Base-by-base conservation (phyloP, 2,888 invertebrate genomes). In the Tachystola acroxantha region DNA sequence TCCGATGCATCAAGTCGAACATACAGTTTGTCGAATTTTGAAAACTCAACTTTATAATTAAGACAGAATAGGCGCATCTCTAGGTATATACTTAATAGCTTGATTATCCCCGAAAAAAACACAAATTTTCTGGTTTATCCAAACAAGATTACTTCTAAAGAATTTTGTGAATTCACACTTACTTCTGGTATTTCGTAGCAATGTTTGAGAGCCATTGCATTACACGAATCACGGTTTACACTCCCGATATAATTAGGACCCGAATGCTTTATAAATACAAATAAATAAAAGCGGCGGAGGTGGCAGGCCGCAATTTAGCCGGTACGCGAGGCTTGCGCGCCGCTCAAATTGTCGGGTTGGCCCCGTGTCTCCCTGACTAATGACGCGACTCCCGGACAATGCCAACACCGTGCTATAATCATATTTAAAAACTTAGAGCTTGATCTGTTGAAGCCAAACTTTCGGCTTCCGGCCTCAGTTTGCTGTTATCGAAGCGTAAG, bases 231-330 rank as follows among this genome's bases (percentile, higher is more conserved):
- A 84, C 75, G 67, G 73, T 64, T 62, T 64, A 67, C 65, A 57
- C 67, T 66, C 64, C 50, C 71, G 64, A 71, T 71, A 72, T 78
- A 82, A 85, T 85, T 84, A 84, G 80, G 67, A 75, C 69, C 58
- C 66, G 70, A 76, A 73, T 75, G 71, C 66, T 72, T 76, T 73
- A 79, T 77, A 82, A 84, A 81, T 75, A 84, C 73, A 79, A 79
- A 84, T 84, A 85, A 84, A 84, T 82, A 82, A 81, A 81, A 72
- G 69, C 70, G 58, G 64, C 63, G 65, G 74, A 74, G 70, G 76
- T 82, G 84, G 82, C 84, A 84, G 75, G 63, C 71, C 52, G 67
- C 80, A 84, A 85, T 84, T 81, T 85, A 71, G 64, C 57, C 61
- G 26, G 65, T 60, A 70, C 70, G 71, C 66, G 58, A 53, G 45